Evolutionary conservation across 2,797 vertebrate genomes (phyloP), one percentile per base, ranked within the genome.

Genomic region (Uromys caudimaculatus): DNA sequence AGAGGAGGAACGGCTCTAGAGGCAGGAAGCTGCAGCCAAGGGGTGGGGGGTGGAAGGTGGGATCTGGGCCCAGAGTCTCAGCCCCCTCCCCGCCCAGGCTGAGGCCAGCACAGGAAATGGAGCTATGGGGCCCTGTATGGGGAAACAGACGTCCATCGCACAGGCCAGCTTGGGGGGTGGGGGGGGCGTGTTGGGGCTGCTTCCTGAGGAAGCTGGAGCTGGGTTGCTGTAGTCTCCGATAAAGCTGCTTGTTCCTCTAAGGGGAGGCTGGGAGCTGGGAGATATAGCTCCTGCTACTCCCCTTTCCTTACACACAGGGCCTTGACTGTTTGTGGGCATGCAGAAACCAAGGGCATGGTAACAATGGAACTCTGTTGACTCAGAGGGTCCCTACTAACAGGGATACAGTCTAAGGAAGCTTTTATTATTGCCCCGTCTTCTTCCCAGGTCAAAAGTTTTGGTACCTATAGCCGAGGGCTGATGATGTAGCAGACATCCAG

Each of bases 151-250:
- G 93, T 97, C 96, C 95, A 95, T 97, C 96, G 94, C 27, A 85
- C 64, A 62, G 93, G 95, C 93, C 67, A 52, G 85, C 88, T 38
- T 85, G 71, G 35, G 83, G 75, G 29, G 58, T 1, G 50, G n/a
- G 24, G 27, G 32, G 50, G 56, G 95, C 44, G 44, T 6, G 77
- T 8, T 38, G 95, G 94, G 56, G 84, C 44, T 52, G 95, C 96
- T 98, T 98, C 97, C 98, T 97, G 94, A 98, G 98, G 98, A 98
- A 98, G 95, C 35, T 12, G 54, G 89, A 95, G 87, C 91, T 58
- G 91, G 86, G 90, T 82, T 41, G 21, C 94, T 97, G 94, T 52
- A 95, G 87, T 58, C 96, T 95, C 86, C 8, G 96, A 96, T 97
- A 97, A 97, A 97, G 86, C 82, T 52, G 88, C 64, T 84, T 90